Conservation (phyloP, 2,888 invertebrate genomes). For the Dasypogon diadema region DNA sequence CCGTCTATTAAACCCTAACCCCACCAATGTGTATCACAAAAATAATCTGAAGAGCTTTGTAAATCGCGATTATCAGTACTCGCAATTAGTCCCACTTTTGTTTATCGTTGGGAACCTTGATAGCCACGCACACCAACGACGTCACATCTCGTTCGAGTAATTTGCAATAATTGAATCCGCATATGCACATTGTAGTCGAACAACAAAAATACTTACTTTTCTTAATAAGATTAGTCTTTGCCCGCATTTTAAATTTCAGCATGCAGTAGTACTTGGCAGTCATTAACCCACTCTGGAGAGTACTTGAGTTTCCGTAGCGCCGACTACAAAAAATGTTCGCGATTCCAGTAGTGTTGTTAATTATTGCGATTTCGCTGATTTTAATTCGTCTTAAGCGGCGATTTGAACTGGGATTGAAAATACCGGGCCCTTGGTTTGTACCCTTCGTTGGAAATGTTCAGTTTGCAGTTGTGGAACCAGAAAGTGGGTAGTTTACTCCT, state of each 20-base stretch:
- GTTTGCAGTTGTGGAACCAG: conserved; percentile 64
- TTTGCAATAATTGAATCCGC: too few relatives aligned
- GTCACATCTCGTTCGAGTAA: too few relatives aligned
- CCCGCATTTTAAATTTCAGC: neutral
- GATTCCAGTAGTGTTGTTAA: conserved; percentile 1
- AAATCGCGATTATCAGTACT: too few relatives aligned
- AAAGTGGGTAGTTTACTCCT: conserved; percentile 60
- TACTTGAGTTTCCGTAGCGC: neutral
- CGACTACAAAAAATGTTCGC: neutral
- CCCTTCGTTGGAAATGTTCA: conserved; percentile 65
- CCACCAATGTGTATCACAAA: too few relatives aligned
- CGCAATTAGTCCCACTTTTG: too few relatives aligned
- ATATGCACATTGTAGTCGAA: too few relatives aligned
- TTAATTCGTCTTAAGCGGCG: conserved; percentile 35
- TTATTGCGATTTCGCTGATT: neutral
- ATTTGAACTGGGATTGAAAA: conserved; percentile 58
- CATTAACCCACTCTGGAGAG: neutral
- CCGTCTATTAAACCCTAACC: too few relatives aligned
- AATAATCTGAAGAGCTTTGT: too few relatives aligned
- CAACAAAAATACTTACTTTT: too few relatives aligned
- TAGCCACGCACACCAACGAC: too few relatives aligned
- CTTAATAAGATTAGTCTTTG: neutral
- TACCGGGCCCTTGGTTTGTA: conserved; percentile 65
- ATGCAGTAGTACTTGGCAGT: neutral
- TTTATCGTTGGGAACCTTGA: too few relatives aligned